Evolutionary conservation across 1,140 invertebrate genomes (phyloP), one percentile per base, ranked within the genome.

Genomic region (Camponotus pennsylvanicus): DNA sequence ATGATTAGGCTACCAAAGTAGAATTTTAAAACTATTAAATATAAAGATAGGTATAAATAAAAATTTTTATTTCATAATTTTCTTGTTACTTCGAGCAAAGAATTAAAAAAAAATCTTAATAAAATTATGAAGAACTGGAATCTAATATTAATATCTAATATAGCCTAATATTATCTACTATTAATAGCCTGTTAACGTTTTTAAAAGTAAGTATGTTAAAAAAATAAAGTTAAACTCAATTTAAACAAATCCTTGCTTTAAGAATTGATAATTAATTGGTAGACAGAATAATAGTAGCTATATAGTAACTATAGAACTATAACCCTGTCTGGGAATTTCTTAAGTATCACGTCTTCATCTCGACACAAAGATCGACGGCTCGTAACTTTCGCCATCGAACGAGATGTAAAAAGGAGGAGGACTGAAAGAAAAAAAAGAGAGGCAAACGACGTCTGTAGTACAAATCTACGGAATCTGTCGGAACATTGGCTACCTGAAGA

Each of bases 381-480:
- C 37, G 32, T 71, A 83, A 75, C 69, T 83, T 75, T 83, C 69
- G n/a, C 55, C 40, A 57, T 66, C 49, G 49, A 85, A 66, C 82
- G 82, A 73, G 77, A 82, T 82, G 61, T 32, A 70, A 86, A 32
- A 61, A 63, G 34, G 18, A 52, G 3, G 18, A 71, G 13, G 40
- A 13, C 11, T 27, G 1, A 21, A n/a, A 34, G 52, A 3, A 37
- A 79, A 8, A n/a, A 37, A 42, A n/a, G 57, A 8, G 21, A 4
- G 13, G 6, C 77, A 7, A 27, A 13, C 73, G 49, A 77, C 18
- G 82, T 76, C 82, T 85, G 85, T 86, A 57, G 77, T 82, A 86
- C 85, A 86, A 86, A 86, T 86, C 77, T 86, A 86, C 66, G 77
- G 85, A 86, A 86, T 86, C 85, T 86, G 77, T 45, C 55, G 64